A percentile compares a stretch with the other conserved stretches of the same genome.
Conservation (phyloP, 2,888 invertebrate species). For the Volucella inanis region DNA sequence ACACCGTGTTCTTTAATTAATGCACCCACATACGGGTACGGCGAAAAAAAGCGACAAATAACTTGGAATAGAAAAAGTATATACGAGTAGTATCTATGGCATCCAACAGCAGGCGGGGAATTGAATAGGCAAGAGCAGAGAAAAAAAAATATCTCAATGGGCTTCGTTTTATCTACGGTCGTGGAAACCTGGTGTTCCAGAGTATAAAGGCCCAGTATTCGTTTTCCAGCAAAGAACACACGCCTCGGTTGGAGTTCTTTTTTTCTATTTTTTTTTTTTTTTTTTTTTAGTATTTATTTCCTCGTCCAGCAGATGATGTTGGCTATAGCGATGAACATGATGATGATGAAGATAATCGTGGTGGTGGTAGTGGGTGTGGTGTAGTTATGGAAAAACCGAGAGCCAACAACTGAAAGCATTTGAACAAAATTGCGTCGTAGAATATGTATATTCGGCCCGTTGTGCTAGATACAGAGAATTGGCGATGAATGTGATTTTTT, state of each 20-base stretch:
- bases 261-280: background rate
- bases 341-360: constrained; percentile 36
- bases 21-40: constrained; percentile 61
- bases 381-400: constrained; percentile 53
- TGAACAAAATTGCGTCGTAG: constrained; percentile 69
- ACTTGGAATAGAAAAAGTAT: constrained; percentile 44
- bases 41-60: constrained; percentile 31
- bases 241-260: constrained; percentile 46
- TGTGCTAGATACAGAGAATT: constrained; percentile 31
- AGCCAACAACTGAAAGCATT: constrained; percentile 49
- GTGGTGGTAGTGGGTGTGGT: constrained; percentile 52
- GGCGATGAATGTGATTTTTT: constrained; percentile 43
- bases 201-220: constrained; percentile 34
- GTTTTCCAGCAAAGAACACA: constrained; percentile 50
- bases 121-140: background rate
- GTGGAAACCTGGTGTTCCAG: constrained; percentile 3
- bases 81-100: constrained; percentile 31
- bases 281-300: constrained; percentile 52
- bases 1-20: constrained; percentile 63
- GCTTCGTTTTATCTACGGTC: constrained; percentile 44
- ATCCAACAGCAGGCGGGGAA: no score
- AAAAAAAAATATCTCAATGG: constrained; percentile 37
- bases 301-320: constrained; percentile 66
- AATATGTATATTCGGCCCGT: constrained; percentile 46
- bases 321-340: constrained; percentile 41